Percentiles rank a stretch among this genome's conserved stretches.
Evolutionary conservation across 2,113 vertebrate genomes (phyloP).

Genomic region (Atractosteus spatula): DNA sequence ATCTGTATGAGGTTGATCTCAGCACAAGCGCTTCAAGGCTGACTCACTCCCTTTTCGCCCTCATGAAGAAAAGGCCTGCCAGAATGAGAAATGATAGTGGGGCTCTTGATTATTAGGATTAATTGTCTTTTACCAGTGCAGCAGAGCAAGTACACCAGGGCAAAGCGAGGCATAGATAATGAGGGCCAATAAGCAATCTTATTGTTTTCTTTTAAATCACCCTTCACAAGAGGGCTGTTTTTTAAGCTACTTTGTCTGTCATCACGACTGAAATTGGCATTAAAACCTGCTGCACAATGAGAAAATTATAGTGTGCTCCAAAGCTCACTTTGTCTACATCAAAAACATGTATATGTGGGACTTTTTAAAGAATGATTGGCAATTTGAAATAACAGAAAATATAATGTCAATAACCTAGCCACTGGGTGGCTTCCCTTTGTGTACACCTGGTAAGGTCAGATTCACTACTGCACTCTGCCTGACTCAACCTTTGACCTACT

Average conservation of each 20-base stretch:
- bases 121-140: conserved; percentile 95
- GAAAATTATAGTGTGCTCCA: conserved; percentile 54
- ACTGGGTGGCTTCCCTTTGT: conserved; percentile 28
- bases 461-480: conserved; percentile 43
- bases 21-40: conserved; percentile 64
- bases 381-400: conserved; percentile 30
- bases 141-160: conserved; percentile 81
- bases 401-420: conserved; percentile 15
- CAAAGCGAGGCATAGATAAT: conserved; percentile 83
- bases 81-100: conserved; percentile 93
- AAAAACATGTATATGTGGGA: neutral
- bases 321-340: conserved; percentile 38
- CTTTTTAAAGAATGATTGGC: conserved; percentile 26
- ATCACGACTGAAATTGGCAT: conserved; percentile 50
- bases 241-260: conserved; percentile 60
- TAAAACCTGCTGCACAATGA: conserved; percentile 42
- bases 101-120: conserved; percentile 95
- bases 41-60: conserved; percentile 84
- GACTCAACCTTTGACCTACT: conserved; percentile 46
- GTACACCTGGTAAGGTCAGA: conserved; percentile 39
- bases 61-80: conserved; percentile 88
- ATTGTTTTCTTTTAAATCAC: conserved; percentile 70
- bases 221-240: conserved; percentile 66
- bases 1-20: conserved; percentile 68
- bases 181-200: conserved; percentile 70